Evolutionary conservation across 2,113 vertebrate genomes (phyloP), one percentile per base, ranked within the genome.

Genomic region (Epinephelus lanceolatus): DNA sequence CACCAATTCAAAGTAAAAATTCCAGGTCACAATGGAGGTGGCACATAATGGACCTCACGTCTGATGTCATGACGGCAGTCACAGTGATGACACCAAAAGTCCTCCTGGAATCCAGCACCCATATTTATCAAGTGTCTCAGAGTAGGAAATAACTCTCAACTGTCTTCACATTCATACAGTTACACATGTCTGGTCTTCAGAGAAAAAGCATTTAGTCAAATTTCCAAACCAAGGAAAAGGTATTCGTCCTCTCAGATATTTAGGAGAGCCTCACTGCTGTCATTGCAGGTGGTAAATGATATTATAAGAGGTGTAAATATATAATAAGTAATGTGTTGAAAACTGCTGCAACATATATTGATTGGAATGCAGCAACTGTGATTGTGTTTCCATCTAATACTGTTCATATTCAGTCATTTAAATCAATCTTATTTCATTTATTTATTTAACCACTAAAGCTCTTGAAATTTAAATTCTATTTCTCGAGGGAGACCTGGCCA

Each of bases 11-110:
- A 76, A 79, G 81, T 73, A 90, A 86, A 88, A 89, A 93, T 88
- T 86, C 90, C 91, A 88, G 89, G 89, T 94, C 92, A 94, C 93
- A 93, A 94, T 93, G 86, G 89, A 91, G 85, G 79, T 68, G 72
- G 72, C 53, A 14, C 67, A 78, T 80, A 87, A 86, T 90, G 88
- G 91, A 74, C 85, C 90, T 90, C 90, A 88, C 78, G 47, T 83
- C 71, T 67, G 65, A 75, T 42, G 70, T 72, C 53, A 83, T 71
- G 74, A 62, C 47, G 45, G 52, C 11, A 9, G 49, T 52, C 51
- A 66, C 19, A 37, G 70, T 15, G 65, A 65, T 27, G 17, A 78
- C 49, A 61, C 18, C 3, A 9, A 23, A 78, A 69, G 42, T 70
- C 7, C 45, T 7, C 7, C 21, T 55, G 27, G 47, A 72, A 55